Evolutionary conservation across 2,797 vertebrate genomes (phyloP).

Genomic region (Pygocentrus nattereri): DNA sequence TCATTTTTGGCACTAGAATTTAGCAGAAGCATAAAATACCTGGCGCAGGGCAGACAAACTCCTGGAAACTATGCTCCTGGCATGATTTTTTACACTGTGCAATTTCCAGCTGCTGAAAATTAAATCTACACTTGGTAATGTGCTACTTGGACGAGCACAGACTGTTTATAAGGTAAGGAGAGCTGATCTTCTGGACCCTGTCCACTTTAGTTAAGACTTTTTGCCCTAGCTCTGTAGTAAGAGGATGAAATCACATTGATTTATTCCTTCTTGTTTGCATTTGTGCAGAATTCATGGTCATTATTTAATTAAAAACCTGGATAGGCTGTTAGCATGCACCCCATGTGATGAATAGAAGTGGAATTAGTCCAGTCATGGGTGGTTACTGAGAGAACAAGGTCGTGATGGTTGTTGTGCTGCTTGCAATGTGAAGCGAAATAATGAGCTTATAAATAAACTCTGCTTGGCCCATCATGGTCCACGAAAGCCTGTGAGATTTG

Average conservation of each 20-base stretch:
- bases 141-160: not conserved
- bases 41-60: not conserved
- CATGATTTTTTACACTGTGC: not conserved
- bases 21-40: not conserved
- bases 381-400: not conserved
- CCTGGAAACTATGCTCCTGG: not conserved
- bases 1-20: not conserved
- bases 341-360: not conserved
- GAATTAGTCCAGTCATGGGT: not conserved
- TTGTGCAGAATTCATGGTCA: not conserved
- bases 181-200: not conserved
- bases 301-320: not conserved
- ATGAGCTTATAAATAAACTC: not conserved
- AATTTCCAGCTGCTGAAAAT: not conserved
- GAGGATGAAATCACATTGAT: not conserved
- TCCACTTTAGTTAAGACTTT: not conserved
- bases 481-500: not conserved
- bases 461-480: not conserved
- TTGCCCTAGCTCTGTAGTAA: not conserved
- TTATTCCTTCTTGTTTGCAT: not conserved
- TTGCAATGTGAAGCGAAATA: not conserved
- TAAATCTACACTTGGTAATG: not conserved
- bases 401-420: not conserved
- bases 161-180: not conserved
- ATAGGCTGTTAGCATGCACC: not conserved